These are phyloP conservation scores for Megaleporinus macrocephalus DNA, from an alignment of 2,113 vertebrate genomes.

Conservation along the genomic window DNA sequence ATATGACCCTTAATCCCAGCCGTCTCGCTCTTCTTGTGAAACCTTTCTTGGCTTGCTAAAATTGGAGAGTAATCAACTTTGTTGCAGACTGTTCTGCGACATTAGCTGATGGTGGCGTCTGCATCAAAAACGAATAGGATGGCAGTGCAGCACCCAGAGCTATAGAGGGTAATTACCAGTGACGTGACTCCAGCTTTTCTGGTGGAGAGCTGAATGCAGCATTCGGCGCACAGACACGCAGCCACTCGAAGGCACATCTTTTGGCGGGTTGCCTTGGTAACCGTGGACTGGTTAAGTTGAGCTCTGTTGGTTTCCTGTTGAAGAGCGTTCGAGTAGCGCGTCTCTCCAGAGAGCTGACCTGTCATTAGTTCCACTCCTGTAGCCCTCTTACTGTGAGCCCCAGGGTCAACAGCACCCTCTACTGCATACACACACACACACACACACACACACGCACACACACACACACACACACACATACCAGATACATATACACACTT, in stretches of 20 bases:
- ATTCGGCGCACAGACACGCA: not conserved
- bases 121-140: constrained; percentile 26
- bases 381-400: constrained; percentile 9
- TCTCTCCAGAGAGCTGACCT: constrained; percentile 42
- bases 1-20: constrained; percentile 35
- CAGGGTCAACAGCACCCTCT: constrained; percentile 38
- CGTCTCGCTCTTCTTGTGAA: not conserved
- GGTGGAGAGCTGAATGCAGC: constrained; percentile 29
- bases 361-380: constrained; percentile 45
- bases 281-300: constrained; percentile 57
- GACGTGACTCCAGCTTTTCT: constrained; percentile 42
- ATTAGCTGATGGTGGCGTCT: constrained; percentile 20
- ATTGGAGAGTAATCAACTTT: constrained; percentile 14
- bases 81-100: constrained; percentile 1
- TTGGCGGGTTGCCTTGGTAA: constrained; percentile 68
- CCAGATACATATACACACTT: not conserved
- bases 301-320: constrained; percentile 43
- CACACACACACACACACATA: not conserved
- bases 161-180: constrained; percentile 50
- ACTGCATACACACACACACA: not conserved
- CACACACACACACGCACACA: not conserved
- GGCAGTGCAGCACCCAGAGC: not conserved
- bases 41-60: not conserved
- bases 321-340: constrained; percentile 46
- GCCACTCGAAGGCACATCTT: constrained; percentile 46